phyloP scores from a whole-genome alignment of 2,888 invertebrate species.

The Odontomyia ornata region DNA sequence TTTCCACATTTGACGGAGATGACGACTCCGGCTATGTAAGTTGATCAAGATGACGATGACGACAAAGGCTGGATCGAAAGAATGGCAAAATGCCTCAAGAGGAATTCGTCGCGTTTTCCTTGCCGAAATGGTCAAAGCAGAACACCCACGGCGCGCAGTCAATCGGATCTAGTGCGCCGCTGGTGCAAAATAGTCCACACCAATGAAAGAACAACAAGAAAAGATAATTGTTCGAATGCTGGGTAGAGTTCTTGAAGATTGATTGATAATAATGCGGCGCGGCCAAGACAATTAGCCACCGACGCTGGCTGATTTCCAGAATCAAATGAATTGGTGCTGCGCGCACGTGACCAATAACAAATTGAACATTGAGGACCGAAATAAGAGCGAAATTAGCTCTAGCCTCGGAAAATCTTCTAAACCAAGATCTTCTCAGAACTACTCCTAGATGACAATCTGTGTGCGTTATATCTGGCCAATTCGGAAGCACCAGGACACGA shows the following conservation, averaged over 20 bases:
- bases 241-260: neutral
- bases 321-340: no score
- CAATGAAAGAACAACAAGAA: neutral
- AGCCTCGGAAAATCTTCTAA: no score
- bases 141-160: conserved; percentile 40
- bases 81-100: conserved; percentile 40
- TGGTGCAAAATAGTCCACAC: no score
- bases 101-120: conserved; percentile 15
- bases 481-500: no score
- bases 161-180: neutral
- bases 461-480: no score
- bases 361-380: no score
- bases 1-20: neutral
- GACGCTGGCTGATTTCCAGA: no score
- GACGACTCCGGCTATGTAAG: neutral
- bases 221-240: conserved; percentile 13
- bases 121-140: neutral
- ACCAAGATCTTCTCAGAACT: no score
- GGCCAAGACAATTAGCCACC: conserved; percentile 8
- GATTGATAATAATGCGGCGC: neutral
- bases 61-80: conserved; percentile 28
- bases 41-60: neutral
- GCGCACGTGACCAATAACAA: no score
- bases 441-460: no score
- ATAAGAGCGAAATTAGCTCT: no score